Percentiles rank a stretch among this genome's conserved stretches.
phyloP scores from a whole-genome alignment of 1,140 invertebrate genomes.

The Drosophila sechellia region DNA sequence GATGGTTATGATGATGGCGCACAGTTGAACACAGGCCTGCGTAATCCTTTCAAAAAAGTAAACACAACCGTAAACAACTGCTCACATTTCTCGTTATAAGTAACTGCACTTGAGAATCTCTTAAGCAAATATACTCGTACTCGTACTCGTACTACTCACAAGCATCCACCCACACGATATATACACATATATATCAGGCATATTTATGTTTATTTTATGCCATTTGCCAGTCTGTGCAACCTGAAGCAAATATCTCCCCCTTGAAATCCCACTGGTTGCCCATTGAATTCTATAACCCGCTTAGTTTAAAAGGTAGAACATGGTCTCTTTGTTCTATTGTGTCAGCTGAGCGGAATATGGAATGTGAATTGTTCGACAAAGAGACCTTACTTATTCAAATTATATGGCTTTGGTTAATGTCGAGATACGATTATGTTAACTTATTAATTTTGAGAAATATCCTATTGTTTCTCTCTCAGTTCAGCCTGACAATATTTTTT shows the following conservation, averaged over 20 bases:
- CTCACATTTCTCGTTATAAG: conserved; percentile 50
- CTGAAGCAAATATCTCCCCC: conserved; percentile 8
- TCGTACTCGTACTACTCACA: conserved; percentile 9
- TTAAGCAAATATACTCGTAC: conserved; percentile 49
- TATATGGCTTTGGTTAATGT: too few relatives aligned
- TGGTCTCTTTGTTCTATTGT: conserved; percentile 12
- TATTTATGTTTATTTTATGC: conserved; percentile 38
- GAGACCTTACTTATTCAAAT: too few relatives aligned
- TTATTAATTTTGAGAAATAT: too few relatives aligned
- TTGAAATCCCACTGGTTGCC: conserved; percentile 30
- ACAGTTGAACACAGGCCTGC: conserved; percentile 81
- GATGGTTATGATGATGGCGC: conserved; percentile 44
- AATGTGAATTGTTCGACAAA: neutral
- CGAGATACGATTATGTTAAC: too few relatives aligned
- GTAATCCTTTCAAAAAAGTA: conserved; percentile 83
- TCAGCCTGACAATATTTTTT: too few relatives aligned
- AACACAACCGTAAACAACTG: conserved; percentile 61
- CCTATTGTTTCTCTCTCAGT: too few relatives aligned
- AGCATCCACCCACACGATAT: conserved; percentile 4
- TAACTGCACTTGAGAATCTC: conserved; percentile 58
- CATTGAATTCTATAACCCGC: conserved; percentile 40
- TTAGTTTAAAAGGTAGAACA: conserved; percentile 32
- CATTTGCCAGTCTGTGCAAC: conserved; percentile 40
- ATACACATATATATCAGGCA: conserved; percentile 11
- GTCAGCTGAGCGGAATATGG: neutral